Evolutionary conservation across 2,888 invertebrate genomes (phyloP).

Genomic region (Drosophila kambysellisi): DNA sequence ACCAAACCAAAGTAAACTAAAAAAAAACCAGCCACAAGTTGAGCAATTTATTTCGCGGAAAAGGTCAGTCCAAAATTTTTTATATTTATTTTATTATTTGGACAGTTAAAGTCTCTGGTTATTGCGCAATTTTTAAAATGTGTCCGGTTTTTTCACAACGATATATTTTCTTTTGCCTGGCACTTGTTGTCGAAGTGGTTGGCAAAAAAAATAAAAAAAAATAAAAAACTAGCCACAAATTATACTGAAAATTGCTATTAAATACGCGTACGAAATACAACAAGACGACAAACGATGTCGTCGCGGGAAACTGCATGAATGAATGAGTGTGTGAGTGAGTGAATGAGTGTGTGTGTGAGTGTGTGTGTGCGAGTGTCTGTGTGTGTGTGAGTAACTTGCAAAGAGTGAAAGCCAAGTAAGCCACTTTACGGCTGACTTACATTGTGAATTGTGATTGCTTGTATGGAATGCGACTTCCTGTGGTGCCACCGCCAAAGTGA

Average conservation of each 20-base stretch:
- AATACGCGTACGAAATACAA: conserved; percentile 54
- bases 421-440: conserved; percentile 71
- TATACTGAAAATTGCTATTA: conserved; percentile 62
- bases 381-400: conserved; percentile 3
- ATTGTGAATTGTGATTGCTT: conserved; percentile 66
- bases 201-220: background rate
- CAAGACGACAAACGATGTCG: conserved; percentile 77
- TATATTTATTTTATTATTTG: conserved; percentile 12
- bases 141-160: conserved; percentile 58
- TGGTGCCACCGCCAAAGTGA: conserved; percentile 42
- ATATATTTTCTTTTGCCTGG: conserved; percentile 23
- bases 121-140: conserved; percentile 63
- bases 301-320: conserved; percentile 65
- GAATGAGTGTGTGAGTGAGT: conserved; percentile 49
- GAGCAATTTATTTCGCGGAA: conserved; percentile 45
- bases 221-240: conserved; percentile 40
- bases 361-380: background rate
- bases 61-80: conserved; percentile 52
- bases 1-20: background rate
- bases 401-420: conserved; percentile 74
- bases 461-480: conserved; percentile 68
- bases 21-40: conserved; percentile 2
- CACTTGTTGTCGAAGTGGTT: conserved; percentile 60
- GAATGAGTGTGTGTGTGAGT: conserved; percentile 5
- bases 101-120: conserved; percentile 17